A percentile compares a stretch with the other conserved stretches of the same genome.
Evolutionary conservation across 2,888 invertebrate genomes (phyloP).

Genomic region (Serripes groenlandicus): DNA sequence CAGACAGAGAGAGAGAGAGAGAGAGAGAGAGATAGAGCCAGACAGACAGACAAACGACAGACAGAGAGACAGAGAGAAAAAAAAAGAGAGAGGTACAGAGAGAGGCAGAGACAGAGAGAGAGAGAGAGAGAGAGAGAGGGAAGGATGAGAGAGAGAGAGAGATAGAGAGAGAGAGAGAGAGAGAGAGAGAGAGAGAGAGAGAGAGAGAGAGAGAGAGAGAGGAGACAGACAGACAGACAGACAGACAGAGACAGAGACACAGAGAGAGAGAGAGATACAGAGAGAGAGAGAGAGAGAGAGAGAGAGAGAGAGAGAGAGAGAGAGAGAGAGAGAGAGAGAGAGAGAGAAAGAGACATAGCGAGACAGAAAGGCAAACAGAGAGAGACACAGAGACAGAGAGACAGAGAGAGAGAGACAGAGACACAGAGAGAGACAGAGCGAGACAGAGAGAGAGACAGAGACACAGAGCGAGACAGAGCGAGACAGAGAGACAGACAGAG

Average conservation of each 20-base stretch:
- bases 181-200: background rate
- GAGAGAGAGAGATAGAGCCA: too few relatives aligned
- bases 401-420: conserved; percentile 9
- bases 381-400: background rate
- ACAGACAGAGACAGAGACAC: too few relatives aligned
- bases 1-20: too few relatives aligned
- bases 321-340: background rate
- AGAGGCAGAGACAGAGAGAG: background rate
- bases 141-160: background rate
- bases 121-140: background rate
- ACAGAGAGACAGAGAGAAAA: too few relatives aligned
- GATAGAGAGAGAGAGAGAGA: too few relatives aligned
- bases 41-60: too few relatives aligned
- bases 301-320: background rate
- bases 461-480: conserved; percentile 1
- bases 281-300: background rate
- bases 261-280: too few relatives aligned
- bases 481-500: conserved; percentile 14
- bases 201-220: background rate
- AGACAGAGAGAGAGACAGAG: conserved; percentile 14
- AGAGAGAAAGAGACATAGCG: conserved; percentile 6
- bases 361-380: too few relatives aligned
- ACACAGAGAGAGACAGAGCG: conserved; percentile 8
- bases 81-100: too few relatives aligned
- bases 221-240: too few relatives aligned